Evolutionary conservation across 2,797 vertebrate species (phyloP).

Genomic region (Malurus leucopterus): DNA sequence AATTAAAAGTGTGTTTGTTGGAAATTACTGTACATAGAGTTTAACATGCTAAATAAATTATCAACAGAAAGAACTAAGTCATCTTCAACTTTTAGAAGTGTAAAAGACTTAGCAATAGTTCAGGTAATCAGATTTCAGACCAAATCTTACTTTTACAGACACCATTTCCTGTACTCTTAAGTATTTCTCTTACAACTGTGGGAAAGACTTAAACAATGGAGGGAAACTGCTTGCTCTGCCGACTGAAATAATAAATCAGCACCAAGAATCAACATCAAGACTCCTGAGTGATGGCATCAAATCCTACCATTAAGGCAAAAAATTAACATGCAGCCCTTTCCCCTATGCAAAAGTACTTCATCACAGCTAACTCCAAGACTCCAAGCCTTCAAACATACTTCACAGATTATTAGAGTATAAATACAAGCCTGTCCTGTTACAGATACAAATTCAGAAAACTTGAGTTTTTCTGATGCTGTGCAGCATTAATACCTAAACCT

Average conservation of each 20-base stretch:
- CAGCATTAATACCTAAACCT: neutral
- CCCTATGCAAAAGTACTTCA: neutral
- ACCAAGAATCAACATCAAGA: neutral
- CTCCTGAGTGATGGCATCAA: neutral
- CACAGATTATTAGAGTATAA: fast-evolving
- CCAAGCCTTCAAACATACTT: neutral
- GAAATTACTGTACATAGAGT: neutral
- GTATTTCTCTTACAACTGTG: neutral
- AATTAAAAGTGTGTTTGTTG: neutral
- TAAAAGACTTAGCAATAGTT: neutral
- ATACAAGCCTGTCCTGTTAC: neutral
- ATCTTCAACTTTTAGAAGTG: neutral
- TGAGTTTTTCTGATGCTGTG: neutral
- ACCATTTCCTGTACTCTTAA: conserved; percentile 3
- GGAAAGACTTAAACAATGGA: conserved; percentile 24
- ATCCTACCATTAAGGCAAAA: neutral
- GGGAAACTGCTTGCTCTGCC: neutral
- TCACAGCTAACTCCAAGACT: neutral
- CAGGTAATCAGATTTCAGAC: neutral
- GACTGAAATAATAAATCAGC: neutral
- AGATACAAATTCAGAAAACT: neutral
- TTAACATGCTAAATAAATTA: neutral
- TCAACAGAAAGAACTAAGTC: neutral
- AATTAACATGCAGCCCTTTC: neutral
- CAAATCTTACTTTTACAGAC: conserved; percentile 10